Conservation (phyloP, 1,140 invertebrate species). For the Bombus waltoni region DNA sequence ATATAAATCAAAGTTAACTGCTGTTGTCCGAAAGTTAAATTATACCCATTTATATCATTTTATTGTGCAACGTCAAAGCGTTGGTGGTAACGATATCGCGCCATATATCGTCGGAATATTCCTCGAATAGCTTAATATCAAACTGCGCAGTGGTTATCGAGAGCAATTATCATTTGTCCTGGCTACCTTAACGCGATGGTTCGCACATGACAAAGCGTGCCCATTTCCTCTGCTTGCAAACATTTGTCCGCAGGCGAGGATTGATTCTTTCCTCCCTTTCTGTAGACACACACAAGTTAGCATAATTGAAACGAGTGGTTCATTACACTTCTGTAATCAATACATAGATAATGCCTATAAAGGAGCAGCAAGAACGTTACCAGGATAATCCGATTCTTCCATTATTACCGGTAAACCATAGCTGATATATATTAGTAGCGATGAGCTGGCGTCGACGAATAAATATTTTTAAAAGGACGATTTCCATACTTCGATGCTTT, state of each 20-base stretch:
- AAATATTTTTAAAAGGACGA: conserved; percentile 43
- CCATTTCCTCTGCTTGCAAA: neutral
- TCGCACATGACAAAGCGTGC: neutral
- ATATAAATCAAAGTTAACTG: neutral
- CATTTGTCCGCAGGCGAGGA: neutral
- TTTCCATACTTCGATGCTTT: conserved; percentile 5
- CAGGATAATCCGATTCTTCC: conserved; percentile 49
- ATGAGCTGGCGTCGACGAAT: conserved; percentile 1
- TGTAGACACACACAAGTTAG: no score
- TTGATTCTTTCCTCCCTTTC: neutral
- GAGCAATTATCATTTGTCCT: neutral
- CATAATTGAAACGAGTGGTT: conserved; percentile 50
- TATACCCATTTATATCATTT: neutral
- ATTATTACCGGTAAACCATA: conserved; percentile 60
- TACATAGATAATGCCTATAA: conserved; percentile 29
- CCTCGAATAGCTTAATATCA: conserved; percentile 10
- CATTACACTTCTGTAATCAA: conserved; percentile 40
- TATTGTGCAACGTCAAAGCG: neutral
- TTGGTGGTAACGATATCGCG: neutral
- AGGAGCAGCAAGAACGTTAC: conserved; percentile 12
- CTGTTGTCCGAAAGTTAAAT: neutral
- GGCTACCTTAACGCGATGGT: neutral
- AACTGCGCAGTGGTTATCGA: neutral
- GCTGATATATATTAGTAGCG: conserved; percentile 30
- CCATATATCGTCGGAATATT: neutral